These are phyloP conservation scores for Drosophila kambysellisi DNA, from an alignment of 2,888 invertebrate genomes.

Conservation along the genomic window DNA sequence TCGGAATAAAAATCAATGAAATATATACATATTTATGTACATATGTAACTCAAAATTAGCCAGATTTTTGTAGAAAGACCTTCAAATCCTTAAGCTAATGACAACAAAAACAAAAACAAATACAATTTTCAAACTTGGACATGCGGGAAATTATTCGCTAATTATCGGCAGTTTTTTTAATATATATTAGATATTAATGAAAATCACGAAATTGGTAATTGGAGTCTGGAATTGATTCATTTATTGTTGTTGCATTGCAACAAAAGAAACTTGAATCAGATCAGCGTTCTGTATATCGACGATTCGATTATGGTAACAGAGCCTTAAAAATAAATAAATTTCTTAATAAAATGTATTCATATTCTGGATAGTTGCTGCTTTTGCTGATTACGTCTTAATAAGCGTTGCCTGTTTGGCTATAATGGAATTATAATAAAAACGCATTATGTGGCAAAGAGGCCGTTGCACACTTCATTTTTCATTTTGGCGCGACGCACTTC, in stretches of 20 bases:
- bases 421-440: constrained; percentile 73
- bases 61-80: not conserved
- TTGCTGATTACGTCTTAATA: constrained; percentile 6
- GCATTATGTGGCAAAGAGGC: constrained; percentile 49
- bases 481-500: constrained; percentile 78
- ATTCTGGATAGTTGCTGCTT: not conserved
- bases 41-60: not conserved
- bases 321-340: no score
- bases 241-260: not conserved
- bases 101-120: not conserved
- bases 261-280: not conserved
- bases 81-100: not conserved
- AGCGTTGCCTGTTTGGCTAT: constrained; percentile 24
- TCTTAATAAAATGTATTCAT: not conserved
- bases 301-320: not conserved
- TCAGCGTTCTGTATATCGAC: not conserved
- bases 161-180: not conserved
- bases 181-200: no score
- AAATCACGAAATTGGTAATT: not conserved
- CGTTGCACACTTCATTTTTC: constrained; percentile 79
- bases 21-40: not conserved
- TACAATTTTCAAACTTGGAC: not conserved
- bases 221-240: not conserved
- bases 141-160: not conserved
- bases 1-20: not conserved